These are phyloP conservation scores for Drosophila neocordata DNA, from an alignment of 1,140 invertebrate species.

Conservation along the genomic window DNA sequence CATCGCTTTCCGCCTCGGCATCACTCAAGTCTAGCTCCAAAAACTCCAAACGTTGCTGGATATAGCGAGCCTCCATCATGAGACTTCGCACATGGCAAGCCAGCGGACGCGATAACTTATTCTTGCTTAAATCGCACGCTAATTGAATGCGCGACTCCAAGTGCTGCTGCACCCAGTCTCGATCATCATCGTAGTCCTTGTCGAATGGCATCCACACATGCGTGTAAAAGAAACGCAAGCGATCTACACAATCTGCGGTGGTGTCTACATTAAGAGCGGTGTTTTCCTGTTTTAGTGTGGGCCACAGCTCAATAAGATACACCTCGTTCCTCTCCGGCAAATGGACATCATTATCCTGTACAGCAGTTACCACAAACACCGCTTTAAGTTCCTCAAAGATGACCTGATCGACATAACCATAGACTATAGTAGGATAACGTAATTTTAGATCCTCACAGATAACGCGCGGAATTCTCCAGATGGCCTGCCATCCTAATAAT, in stretches of 20 bases:
- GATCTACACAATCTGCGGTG: constrained; percentile 84
- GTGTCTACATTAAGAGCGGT: constrained; percentile 81
- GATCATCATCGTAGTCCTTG: constrained; percentile 84
- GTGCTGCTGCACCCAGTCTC: constrained; percentile 85
- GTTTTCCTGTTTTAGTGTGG: constrained; percentile 85
- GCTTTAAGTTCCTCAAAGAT: constrained; percentile 83
- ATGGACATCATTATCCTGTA: constrained; percentile 85
- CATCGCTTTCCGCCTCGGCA: constrained; percentile 73
- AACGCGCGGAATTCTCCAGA: constrained; percentile 86
- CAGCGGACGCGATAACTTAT: constrained; percentile 79
- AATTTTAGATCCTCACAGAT: constrained; percentile 85
- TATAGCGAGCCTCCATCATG: constrained; percentile 84
- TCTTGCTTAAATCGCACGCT: constrained; percentile 85
- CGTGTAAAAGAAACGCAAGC: constrained; percentile 86
- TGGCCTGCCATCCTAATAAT: constrained; percentile 86
- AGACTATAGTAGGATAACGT: constrained; percentile 85
- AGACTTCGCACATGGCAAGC: constrained; percentile 85
- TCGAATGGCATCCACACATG: constrained; percentile 87
- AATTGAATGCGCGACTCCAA: constrained; percentile 85
- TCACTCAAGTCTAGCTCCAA: constrained; percentile 84
- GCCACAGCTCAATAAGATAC: constrained; percentile 85
- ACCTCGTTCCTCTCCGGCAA: constrained; percentile 85
- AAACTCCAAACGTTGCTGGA: constrained; percentile 83
- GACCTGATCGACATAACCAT: constrained; percentile 84
- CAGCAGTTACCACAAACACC: constrained; percentile 83